Base-by-base conservation (phyloP, 92 coral and sea anemone species). In the Umimayanthus kanabou region DNA sequence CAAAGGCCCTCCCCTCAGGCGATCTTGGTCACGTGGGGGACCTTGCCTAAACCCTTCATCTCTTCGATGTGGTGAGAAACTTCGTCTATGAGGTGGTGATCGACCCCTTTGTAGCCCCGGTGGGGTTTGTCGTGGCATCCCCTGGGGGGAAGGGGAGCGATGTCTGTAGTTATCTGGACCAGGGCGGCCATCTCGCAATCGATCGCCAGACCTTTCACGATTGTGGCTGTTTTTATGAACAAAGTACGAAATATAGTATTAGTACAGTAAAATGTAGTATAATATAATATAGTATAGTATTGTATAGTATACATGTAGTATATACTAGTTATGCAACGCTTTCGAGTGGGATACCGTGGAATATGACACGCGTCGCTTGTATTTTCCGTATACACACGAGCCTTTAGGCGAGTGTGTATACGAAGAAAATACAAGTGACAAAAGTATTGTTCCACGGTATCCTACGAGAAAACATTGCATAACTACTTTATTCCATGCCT, bases 11-110 rank as follows among this genome's bases (percentile, higher is more conserved):
- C 91, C 85, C 8, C 96, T 92, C 49, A 81, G 87, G 1, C 87
- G 83, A 0, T 82, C 89, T 65, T 92, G 95, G 39, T 93, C 96
- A 64, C 93, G 85, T 22, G 94, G 94, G 42, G 96, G 96, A 20
- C 96, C 96, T 25, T 74, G 90, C 14, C 96, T 93, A 78, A 87
- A 95, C 23, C 95, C 91, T 69, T 94, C 96, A 39, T 95, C 98
- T 64, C 92, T 78, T 76, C 98, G 92, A 76, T 96, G 89, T n/a
- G 89, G 89, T 37, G 94, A 92, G 39, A 85, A 86, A 86, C 92
- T 92, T 47, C 94, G 88, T 64, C 94, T 57, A 9, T 91, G 94
- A 61, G 80, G 93, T 39, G 91, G 92, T 22, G 84, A 57, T 79
- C 89, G 66, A 40, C 80, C 92, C 66, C 94, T 73, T 20, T 91